A percentile compares a stretch with the other conserved stretches of the same genome.
phyloP scores from a whole-genome alignment of 2,888 invertebrate genomes.

The Idaea straminata region DNA sequence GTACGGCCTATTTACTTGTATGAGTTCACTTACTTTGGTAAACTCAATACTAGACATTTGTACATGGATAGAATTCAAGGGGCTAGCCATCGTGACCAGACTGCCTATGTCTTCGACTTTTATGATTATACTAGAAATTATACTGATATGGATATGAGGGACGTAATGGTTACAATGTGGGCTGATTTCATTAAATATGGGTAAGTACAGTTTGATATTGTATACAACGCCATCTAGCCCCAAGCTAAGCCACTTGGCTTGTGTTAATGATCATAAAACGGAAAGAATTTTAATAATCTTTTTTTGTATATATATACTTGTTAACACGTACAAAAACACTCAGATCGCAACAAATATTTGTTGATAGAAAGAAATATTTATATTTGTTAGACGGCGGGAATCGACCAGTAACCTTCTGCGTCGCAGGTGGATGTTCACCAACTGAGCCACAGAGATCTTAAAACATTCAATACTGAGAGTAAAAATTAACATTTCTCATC shows the following conservation, averaged over 20 bases:
- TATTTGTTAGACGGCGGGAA: no score
- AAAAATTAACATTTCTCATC: slow-evolving; percentile 4
- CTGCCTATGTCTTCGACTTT: slow-evolving; percentile 65
- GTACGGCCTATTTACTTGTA: slow-evolving; percentile 56
- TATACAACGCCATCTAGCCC: no score
- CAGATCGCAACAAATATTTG: no score
- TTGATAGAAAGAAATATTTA: no score
- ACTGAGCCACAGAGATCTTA: not conserved
- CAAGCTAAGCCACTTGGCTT: no score
- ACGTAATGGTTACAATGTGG: slow-evolving; percentile 68
- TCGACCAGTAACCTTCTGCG: no score
- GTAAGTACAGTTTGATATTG: slow-evolving; percentile 42
- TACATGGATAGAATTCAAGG: slow-evolving; percentile 62
- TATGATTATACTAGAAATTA: slow-evolving; percentile 48
- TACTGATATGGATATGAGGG: slow-evolving; percentile 59
- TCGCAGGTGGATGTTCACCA: no score
- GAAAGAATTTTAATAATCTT: no score
- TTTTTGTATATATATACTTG: no score
- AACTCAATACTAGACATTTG: slow-evolving; percentile 54
- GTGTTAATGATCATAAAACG: no score
- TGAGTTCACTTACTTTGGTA: slow-evolving; percentile 65
- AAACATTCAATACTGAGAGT: no score
- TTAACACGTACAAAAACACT: no score
- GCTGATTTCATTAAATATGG: slow-evolving; percentile 62
- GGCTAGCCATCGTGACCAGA: slow-evolving; percentile 70